These are phyloP conservation scores for Tetraodon nigroviridis DNA, from an alignment of 2,113 vertebrate species.

Conservation along the genomic window DNA sequence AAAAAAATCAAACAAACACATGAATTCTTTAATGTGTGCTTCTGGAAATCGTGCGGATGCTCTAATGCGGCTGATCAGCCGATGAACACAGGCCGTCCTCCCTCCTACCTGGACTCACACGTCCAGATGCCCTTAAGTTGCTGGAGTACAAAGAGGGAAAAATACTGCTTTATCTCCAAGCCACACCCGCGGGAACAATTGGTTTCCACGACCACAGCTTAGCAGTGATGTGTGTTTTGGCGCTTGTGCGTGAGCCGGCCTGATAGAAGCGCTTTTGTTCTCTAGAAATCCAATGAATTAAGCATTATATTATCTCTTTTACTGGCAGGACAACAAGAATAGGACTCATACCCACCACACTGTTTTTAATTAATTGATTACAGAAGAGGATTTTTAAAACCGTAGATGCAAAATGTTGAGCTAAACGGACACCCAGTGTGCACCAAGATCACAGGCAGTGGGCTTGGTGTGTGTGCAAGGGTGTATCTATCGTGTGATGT, in stretches of 20 bases:
- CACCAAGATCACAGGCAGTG: too few species aligned
- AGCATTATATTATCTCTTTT: constrained; percentile 14
- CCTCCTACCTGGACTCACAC: not conserved
- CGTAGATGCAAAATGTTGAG: too few species aligned
- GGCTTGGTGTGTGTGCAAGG: too few species aligned
- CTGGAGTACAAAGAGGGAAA: constrained; percentile 7
- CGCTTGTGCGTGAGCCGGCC: constrained; percentile 4
- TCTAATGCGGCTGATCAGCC: constrained; percentile 1
- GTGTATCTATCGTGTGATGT: not conserved
- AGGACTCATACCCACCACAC: not conserved
- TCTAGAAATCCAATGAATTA: not conserved
- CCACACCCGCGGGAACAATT: constrained; percentile 21
- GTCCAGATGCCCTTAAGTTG: constrained; percentile 14
- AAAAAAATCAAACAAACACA: too few species aligned
- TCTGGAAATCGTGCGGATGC: too few species aligned
- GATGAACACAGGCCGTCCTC: constrained; percentile 5
- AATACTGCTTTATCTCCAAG: constrained; percentile 12
- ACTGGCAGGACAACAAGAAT: not conserved
- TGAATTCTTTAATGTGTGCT: too few species aligned
- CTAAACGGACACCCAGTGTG: too few species aligned
- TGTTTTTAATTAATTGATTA: not conserved
- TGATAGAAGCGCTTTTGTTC: constrained; percentile 14
- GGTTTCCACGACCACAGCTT: constrained; percentile 42
- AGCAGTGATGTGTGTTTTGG: constrained; percentile 37
- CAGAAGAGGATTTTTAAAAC: not conserved